Evolutionary conservation across 30 jellyfish, hydroid and myxozoan species (phyloP).

Genomic region (Catostylus mosaicus): DNA sequence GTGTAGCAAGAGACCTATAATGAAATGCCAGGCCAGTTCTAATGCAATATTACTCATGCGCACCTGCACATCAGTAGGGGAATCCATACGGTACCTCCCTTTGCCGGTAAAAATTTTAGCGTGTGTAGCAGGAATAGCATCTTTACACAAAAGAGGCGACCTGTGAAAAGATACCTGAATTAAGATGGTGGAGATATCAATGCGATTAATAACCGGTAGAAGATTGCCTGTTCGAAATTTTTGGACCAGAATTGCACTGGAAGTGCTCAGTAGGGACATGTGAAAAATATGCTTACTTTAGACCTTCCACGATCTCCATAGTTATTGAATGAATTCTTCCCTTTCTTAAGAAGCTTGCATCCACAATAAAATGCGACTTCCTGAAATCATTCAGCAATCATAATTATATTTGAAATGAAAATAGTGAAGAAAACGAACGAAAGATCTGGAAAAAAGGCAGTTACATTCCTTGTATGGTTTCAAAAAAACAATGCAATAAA

Average conservation of each 20-base stretch:
- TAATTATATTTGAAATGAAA: neutral
- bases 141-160: neutral
- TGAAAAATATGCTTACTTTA: neutral
- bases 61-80: too few species aligned
- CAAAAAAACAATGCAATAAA: too few species aligned
- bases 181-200: neutral
- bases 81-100: too few species aligned
- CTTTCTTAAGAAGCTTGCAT: slow-evolving; percentile 17
- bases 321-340: neutral
- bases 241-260: too few species aligned
- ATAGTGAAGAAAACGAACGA: neutral
- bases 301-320: neutral
- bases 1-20: too few species aligned
- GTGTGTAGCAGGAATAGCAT: too few species aligned
- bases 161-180: neutral
- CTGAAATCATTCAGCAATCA: neutral
- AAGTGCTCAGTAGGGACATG: too few species aligned
- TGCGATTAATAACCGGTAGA: neutral
- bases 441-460: neutral
- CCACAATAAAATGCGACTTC: slow-evolving; percentile 35
- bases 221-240: neutral
- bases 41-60: too few species aligned
- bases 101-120: too few species aligned
- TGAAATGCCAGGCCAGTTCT: too few species aligned
- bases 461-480: neutral